A percentile compares a stretch with the other conserved stretches of the same genome.
phyloP scores from a whole-genome alignment of 2,888 invertebrate species.

The Caenorhabditis becei region DNA sequence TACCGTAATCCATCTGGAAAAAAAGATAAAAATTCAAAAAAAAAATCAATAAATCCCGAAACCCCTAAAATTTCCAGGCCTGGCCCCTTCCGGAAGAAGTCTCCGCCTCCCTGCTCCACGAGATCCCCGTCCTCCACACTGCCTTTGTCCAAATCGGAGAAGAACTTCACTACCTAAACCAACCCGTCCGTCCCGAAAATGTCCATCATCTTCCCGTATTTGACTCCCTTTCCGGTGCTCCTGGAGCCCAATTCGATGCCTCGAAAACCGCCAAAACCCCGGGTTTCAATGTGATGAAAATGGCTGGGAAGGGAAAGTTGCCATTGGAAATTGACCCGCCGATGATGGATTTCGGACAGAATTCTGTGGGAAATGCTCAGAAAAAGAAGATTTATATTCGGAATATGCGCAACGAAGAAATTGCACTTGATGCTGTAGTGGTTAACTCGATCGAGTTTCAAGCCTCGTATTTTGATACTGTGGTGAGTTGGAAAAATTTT shows the following conservation, averaged over 20 bases:
- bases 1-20: no score
- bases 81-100: constrained; percentile 59
- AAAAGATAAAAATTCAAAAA: no score
- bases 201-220: constrained; percentile 39
- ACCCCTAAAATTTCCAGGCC: constrained; percentile 26
- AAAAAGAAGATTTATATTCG: constrained; percentile 60
- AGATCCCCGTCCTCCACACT: constrained; percentile 83
- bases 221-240: not conserved
- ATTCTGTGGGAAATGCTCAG: constrained; percentile 65
- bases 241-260: not conserved
- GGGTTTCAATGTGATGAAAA: constrained; percentile 51
- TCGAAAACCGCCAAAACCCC: not conserved
- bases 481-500: constrained; percentile 37
- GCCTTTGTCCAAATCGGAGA: constrained; percentile 88
- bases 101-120: constrained; percentile 56
- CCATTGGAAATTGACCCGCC: constrained; percentile 71
- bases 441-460: constrained; percentile 68
- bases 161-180: constrained; percentile 86
- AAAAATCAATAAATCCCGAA: no score
- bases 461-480: constrained; percentile 62
- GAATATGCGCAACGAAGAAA: constrained; percentile 51
- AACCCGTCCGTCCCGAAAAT: constrained; percentile 38
- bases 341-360: constrained; percentile 70
- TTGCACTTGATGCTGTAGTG: constrained; percentile 63
- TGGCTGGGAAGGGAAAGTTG: constrained; percentile 55